Conservation (phyloP, 2,797 vertebrate genomes). For the Xyrichtys novacula region DNA sequence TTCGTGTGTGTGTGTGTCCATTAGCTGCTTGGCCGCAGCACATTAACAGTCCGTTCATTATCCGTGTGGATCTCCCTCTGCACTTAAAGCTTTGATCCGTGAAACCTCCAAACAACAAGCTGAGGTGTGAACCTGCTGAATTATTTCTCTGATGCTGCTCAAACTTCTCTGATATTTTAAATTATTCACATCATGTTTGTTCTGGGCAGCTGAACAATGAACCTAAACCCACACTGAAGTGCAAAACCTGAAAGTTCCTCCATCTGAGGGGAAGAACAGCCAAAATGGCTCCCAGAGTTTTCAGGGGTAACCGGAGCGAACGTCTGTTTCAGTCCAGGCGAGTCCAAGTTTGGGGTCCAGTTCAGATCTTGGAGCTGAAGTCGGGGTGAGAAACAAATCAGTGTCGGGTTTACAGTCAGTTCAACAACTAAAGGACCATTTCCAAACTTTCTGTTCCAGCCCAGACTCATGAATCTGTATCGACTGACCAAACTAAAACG, state of each 20-base stretch:
- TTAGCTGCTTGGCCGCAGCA: slow-evolving; percentile 94
- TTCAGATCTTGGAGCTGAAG: not conserved
- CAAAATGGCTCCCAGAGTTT: slow-evolving; percentile 4
- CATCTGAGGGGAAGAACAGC: slow-evolving; percentile 2
- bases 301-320: not conserved
- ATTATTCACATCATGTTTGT: slow-evolving; percentile 43
- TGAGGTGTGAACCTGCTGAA: slow-evolving; percentile 57
- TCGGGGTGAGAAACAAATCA: not conserved
- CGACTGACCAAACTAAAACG: too few species aligned
- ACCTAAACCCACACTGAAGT: slow-evolving; percentile 1
- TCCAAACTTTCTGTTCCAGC: too few species aligned
- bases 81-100: slow-evolving; percentile 73
- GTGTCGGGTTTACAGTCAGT: not conserved
- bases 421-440: too few species aligned
- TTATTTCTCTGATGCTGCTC: slow-evolving; percentile 53
- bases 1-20: slow-evolving; percentile 81
- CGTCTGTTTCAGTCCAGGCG: not conserved
- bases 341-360: not conserved
- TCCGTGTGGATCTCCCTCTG: slow-evolving; percentile 60
- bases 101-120: slow-evolving; percentile 62
- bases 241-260: slow-evolving; percentile 15
- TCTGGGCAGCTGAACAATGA: slow-evolving; percentile 25
- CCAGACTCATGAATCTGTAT: too few species aligned
- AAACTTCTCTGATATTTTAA: slow-evolving; percentile 34
- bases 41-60: slow-evolving; percentile 97